A percentile compares a stretch with the other conserved stretches of the same genome.
These are phyloP conservation scores for Bellardia pandia DNA, from an alignment of 2,888 invertebrate genomes.

Conservation along the genomic window DNA sequence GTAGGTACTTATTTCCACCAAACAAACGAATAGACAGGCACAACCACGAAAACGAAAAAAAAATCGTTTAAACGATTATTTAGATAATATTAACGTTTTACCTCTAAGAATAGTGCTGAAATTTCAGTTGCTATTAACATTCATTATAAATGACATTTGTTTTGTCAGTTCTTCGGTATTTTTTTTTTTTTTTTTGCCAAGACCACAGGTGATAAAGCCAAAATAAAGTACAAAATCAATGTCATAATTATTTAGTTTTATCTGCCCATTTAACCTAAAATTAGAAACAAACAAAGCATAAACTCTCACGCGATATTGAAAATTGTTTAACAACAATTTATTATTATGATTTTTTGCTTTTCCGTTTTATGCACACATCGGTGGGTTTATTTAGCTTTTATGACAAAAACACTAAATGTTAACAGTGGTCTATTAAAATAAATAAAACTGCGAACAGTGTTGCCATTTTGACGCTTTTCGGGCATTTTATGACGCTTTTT, in stretches of 20 bases:
- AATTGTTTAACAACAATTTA: constrained; percentile 46
- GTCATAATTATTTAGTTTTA: constrained; percentile 61
- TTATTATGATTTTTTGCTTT: constrained; percentile 2
- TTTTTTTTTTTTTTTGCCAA: neutral
- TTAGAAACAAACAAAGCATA: constrained; percentile 56
- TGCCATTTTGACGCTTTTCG: no score
- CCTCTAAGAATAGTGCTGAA: constrained; percentile 3
- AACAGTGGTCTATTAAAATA: constrained; percentile 3
- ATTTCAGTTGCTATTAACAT: constrained; percentile 44
- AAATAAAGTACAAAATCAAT: constrained; percentile 62
- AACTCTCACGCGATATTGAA: constrained; percentile 61
- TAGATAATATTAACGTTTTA: constrained; percentile 4
- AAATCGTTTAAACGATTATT: constrained; percentile 24
- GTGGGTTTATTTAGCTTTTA: constrained; percentile 20
- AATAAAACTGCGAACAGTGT: no score
- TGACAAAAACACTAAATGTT: neutral
- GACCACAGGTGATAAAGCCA: neutral
- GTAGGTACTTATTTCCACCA: constrained; percentile 46
- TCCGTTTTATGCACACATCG: constrained; percentile 6
- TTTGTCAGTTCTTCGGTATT: neutral
- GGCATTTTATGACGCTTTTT: no score
- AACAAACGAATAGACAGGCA: constrained; percentile 39
- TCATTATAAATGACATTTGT: constrained; percentile 28
- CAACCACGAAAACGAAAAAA: constrained; percentile 7
- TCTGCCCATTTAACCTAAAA: constrained; percentile 51